Evolutionary conservation across 2,797 vertebrate genomes (phyloP), one percentile per base, ranked within the genome.

Genomic region (Schizopygopsis malacanthus): DNA sequence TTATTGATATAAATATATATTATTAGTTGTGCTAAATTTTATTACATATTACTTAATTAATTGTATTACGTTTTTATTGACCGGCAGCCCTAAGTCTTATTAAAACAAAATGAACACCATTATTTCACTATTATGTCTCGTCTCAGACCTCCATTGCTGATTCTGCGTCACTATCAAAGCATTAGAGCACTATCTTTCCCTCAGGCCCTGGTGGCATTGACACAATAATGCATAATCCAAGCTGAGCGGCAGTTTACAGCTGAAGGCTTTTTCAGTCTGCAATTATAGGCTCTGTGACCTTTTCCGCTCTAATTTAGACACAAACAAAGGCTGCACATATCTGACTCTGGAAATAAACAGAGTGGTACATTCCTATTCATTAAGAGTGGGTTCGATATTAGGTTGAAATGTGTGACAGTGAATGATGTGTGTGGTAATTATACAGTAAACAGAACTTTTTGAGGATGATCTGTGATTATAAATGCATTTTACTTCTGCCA

Each of bases 251-350:
- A 90, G 89, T 91, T 92, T 90, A 90, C 81, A 89, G 85, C 89
- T 85, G 89, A 77, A 84, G 73, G 84, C 92, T 89, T 89, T 83
- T 88, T 78, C 82, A 75, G 89, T 85, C 87, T 90, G 86, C 89
- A 93, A 93, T 93, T 92, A 93, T 91, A 4, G 33, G 87, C 88
- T 90, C 85, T 83, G 85, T 84, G 87, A 92, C 92, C 92, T 93
- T 83, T 85, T 81, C 47, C 83, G 83, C 79, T 59, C 75, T 87
- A 72, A 85, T 87, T 90, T 80, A 84, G 83, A 86, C 82, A 84
- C 78, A 86, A 88, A 87, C 83, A 85, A 79, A 83, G 47, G 71
- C 28, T 41, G 80, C 50, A n/a, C 63, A 28, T 69, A 70, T 76
- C 65, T 70, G 54, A 67, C 73, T 63, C 50, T 77, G 78, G 71